A percentile compares a stretch with the other conserved stretches of the same genome.
phyloP scores from a whole-genome alignment of 2,888 invertebrate genomes.

The Trichopoda pennipes region DNA sequence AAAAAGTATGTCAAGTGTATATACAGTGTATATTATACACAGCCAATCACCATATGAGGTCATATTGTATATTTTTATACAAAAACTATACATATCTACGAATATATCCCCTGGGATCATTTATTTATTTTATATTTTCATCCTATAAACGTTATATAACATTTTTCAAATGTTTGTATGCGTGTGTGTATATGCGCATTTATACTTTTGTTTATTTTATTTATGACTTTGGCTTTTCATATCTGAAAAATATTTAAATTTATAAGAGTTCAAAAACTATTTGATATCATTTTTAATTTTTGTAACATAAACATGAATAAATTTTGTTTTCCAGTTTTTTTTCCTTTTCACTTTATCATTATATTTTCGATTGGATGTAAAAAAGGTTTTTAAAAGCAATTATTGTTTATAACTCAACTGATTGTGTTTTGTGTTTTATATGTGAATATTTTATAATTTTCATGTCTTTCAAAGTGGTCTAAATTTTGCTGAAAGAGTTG shows the following conservation, averaged over 20 bases:
- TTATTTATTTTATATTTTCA: conserved; percentile 43
- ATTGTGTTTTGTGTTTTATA: conserved; percentile 73
- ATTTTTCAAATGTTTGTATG: not conserved
- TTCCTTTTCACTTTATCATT: not conserved
- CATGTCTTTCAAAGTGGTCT: not conserved
- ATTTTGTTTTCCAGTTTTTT: conserved; percentile 17
- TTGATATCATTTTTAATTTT: conserved; percentile 63
- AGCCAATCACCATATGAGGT: conserved; percentile 25
- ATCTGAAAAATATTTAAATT: conserved; percentile 64
- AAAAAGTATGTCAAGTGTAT: not conserved
- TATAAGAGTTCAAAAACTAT: conserved; percentile 64
- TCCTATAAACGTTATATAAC: conserved; percentile 17
- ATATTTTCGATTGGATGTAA: not conserved
- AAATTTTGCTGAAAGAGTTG: not conserved
- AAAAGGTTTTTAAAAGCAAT: conserved; percentile 72
- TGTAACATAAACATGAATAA: conserved; percentile 48
- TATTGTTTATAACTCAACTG: conserved; percentile 79
- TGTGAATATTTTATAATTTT: conserved; percentile 33
- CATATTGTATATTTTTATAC: conserved; percentile 30
- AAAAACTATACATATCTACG: conserved; percentile 46
- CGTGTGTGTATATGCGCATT: not conserved
- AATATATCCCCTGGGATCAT: conserved; percentile 60
- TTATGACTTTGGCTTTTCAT: conserved; percentile 57
- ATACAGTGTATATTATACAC: no score
- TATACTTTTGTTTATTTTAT: conserved; percentile 29